These are phyloP conservation scores for Callimorpha dominula DNA, from an alignment of 2,888 invertebrate species.

Conservation along the genomic window DNA sequence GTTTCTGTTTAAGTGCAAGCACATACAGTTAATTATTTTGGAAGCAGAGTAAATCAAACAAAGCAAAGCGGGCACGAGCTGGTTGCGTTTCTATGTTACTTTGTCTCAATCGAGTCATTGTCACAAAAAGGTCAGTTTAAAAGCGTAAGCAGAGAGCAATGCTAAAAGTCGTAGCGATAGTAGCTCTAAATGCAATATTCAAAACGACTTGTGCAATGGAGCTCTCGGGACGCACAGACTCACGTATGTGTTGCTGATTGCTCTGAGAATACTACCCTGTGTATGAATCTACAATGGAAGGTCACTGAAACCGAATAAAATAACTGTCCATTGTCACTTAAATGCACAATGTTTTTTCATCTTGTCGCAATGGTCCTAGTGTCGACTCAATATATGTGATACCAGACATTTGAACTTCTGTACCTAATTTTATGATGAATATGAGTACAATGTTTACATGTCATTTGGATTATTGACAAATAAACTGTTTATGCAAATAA, in stretches of 20 bases:
- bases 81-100: not conserved
- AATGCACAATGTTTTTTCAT: slow-evolving; percentile 21
- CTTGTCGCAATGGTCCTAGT: not conserved
- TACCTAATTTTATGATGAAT: no score
- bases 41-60: no score
- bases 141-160: slow-evolving; percentile 34
- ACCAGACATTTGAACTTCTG: not conserved
- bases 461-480: no score
- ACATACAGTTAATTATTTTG: no score
- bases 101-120: slow-evolving; percentile 15
- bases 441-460: no score
- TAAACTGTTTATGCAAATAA: no score
- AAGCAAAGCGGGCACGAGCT: not conserved
- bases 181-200: slow-evolving; percentile 81
- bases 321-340: slow-evolving; percentile 39
- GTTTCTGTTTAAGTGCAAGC: no score
- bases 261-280: slow-evolving; percentile 71
- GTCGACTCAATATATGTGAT: not conserved
- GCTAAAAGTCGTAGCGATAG: slow-evolving; percentile 59
- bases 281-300: slow-evolving; percentile 70
- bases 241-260: slow-evolving; percentile 78
- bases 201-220: slow-evolving; percentile 72
- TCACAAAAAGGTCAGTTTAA: slow-evolving; percentile 41
- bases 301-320: slow-evolving; percentile 58
- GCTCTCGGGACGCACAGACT: slow-evolving; percentile 71